Percentiles rank a stretch among this genome's conserved stretches.
Conservation (phyloP, 2,797 vertebrate genomes). For the Babyrousa celebensis region DNA sequence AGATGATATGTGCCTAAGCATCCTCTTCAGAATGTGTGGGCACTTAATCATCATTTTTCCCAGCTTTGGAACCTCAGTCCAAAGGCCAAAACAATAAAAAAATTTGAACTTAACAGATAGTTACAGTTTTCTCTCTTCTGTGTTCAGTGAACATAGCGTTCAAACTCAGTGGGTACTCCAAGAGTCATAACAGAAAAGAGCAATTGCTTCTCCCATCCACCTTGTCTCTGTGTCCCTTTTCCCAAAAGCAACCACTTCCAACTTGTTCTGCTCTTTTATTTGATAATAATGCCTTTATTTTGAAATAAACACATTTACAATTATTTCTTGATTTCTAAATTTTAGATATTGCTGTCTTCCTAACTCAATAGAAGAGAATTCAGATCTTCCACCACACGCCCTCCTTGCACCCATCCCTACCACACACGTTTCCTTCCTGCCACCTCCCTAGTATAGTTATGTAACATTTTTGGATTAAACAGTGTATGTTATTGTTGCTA, state of each 20-base stretch:
- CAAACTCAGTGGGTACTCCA: not conserved
- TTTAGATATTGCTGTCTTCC: not conserved
- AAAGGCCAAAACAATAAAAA: not conserved
- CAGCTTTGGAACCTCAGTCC: not conserved
- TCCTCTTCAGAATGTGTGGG: not conserved
- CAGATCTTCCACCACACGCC: not conserved
- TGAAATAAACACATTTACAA: not conserved
- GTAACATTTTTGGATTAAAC: not conserved
- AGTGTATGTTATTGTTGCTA: not conserved
- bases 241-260: not conserved
- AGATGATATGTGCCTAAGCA: not conserved
- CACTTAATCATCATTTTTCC: not conserved
- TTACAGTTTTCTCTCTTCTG: not conserved
- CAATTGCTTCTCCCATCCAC: not conserved
- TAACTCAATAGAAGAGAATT: not conserved
- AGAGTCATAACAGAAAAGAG: constrained; percentile 20
- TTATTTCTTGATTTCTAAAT: not conserved
- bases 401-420: not conserved
- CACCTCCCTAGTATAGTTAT: not conserved
- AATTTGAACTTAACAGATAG: not conserved
- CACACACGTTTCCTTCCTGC: not conserved
- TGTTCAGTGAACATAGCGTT: not conserved
- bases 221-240: not conserved
- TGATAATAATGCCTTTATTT: constrained; percentile 34
- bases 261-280: not conserved